Conservation (phyloP, 2,797 vertebrate species). For the Enteromius mattozi region DNA sequence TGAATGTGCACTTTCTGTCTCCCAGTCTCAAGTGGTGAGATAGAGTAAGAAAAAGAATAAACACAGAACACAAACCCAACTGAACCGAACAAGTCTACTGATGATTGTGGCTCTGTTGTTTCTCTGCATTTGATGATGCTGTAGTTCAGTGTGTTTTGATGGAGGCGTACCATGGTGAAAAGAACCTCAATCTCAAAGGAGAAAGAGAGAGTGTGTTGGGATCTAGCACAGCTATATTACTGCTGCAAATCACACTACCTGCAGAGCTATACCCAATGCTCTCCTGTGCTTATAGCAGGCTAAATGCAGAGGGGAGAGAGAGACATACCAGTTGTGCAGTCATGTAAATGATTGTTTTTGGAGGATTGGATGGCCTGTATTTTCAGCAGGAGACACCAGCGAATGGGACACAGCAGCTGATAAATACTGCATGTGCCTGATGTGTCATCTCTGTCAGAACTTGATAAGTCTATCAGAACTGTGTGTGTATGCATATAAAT, state of each 20-base stretch:
- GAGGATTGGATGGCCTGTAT: slow-evolving; percentile 25
- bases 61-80: neutral
- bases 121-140: slow-evolving; percentile 13
- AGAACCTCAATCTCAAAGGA: neutral
- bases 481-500: neutral
- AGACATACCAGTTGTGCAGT: slow-evolving; percentile 9
- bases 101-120: slow-evolving; percentile 2
- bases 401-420: slow-evolving; percentile 3
- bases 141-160: slow-evolving; percentile 17
- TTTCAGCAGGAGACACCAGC: slow-evolving; percentile 19
- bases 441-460: slow-evolving; percentile 27
- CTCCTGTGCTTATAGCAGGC: slow-evolving; percentile 24
- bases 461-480: neutral
- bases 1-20: neutral
- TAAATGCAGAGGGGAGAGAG: slow-evolving; percentile 17
- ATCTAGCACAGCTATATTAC: slow-evolving; percentile 46
- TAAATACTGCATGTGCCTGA: slow-evolving; percentile 1
- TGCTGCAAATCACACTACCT: slow-evolving; percentile 53
- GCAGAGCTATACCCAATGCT: slow-evolving; percentile 48
- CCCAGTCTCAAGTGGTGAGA: neutral
- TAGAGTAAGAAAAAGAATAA: neutral
- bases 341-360: slow-evolving; percentile 40
- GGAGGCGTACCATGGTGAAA: neutral
- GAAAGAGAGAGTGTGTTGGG: slow-evolving; percentile 4
- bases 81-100: neutral